Conservation (phyloP, 1,140 invertebrate species). For the Leptinotarsa defecta region DNA sequence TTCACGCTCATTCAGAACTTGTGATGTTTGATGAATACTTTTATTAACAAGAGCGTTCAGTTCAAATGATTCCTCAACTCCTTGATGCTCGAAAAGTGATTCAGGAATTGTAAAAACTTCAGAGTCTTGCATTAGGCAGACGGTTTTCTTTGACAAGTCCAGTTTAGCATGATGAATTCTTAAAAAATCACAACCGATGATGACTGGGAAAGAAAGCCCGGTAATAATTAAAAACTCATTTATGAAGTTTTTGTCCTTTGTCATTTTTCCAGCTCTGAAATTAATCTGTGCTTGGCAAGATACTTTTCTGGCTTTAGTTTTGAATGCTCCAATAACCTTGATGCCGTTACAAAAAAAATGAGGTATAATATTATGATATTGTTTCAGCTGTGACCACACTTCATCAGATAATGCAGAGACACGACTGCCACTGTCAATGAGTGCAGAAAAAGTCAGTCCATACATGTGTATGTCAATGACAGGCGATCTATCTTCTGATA, state of each 20-base stretch:
- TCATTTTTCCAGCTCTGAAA: too few species aligned
- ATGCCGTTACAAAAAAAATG: neutral
- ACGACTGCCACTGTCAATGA: neutral
- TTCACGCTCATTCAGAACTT: neutral
- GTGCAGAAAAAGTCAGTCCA: neutral
- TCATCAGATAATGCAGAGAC: neutral
- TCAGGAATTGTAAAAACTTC: neutral
- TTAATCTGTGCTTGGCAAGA: constrained; percentile 1
- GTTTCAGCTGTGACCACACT: neutral
- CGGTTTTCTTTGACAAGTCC: neutral
- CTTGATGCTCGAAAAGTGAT: too few species aligned
- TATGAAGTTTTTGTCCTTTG: neutral
- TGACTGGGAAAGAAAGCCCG: constrained; percentile 7
- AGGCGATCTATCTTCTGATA: neutral
- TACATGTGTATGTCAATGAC: neutral
- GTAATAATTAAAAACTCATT: constrained; percentile 16
- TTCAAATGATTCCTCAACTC: too few species aligned
- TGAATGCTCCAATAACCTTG: neutral
- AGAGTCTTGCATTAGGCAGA: neutral
- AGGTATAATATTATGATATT: neutral
- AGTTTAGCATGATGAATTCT: neutral
- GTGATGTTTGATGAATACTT: neutral
- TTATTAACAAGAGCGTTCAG: neutral
- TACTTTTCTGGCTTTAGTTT: constrained; percentile 9
- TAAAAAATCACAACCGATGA: constrained; percentile 23